Base-by-base conservation (phyloP, 2,113 vertebrate species). In the Sakesphorus luctuosus region DNA sequence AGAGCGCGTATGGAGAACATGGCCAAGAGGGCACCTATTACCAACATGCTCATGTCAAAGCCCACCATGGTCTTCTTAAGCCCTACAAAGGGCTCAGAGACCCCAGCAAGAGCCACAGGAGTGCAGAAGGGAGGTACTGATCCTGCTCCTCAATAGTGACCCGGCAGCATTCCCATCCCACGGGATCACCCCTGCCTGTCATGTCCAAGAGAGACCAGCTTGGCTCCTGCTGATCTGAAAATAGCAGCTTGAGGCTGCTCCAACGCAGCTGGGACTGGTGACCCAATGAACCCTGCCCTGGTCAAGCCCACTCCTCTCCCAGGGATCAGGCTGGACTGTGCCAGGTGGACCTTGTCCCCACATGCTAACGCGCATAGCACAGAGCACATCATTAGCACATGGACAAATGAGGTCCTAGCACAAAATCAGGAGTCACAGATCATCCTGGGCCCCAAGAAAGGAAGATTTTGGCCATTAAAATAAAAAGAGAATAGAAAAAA, bases 391-490 rank as follows among this genome's bases (percentile, higher is more conserved):
- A 2, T 84, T 69, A 93, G 87, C 4, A 1, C 49, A 50, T 0
- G 1, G 55, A 72, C 55, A 83, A 94, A 87, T 2, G 2, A 96
- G 75, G 20, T 76, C 67, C 89, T 53, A 89, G 87, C 38, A n/a
- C 28, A 87, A 74, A 94, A 59, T 87, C 43, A 23, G 61, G 75
- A 93, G 78, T 58, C 82, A 67, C 78, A 85, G 78, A 88, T 88
- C 92, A 80, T 68, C 24, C 85, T 26, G 72, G 94, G 92, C 90
- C 91, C 68, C 93, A 63, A 79, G 35, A 94, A 93, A 88, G 21
- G 68, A 89, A 62, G 67, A 83, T 47, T 69, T 84, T 53, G 73
- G 65, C 46, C 84, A 90, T 92, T 85, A 65, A 84, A 76, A 79
- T 44, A 14, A 44, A 84, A 50, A 76, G 87, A 63, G 25, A 81